Percentiles rank a stretch among this genome's conserved stretches.
Conservation (phyloP, 2,888 invertebrate genomes). For the Lissonota sp. region DNA sequence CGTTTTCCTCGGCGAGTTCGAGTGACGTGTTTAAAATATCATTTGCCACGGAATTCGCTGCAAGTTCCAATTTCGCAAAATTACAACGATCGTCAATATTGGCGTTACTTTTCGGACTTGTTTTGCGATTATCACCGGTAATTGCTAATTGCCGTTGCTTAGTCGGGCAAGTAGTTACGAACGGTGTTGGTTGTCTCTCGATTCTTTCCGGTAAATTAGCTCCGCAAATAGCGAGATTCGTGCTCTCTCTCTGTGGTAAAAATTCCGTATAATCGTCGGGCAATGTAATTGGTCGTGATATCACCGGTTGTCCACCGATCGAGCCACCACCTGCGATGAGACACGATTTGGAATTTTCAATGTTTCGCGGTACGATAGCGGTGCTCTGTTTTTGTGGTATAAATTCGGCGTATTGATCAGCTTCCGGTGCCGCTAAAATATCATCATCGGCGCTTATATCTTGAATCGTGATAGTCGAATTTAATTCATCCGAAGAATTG, state of each 20-base stretch:
- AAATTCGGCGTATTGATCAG: conserved; percentile 71
- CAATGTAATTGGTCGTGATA: conserved; percentile 7
- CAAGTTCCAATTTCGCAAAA: conserved; percentile 70
- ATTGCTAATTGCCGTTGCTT: not conserved
- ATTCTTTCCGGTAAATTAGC: conserved; percentile 12
- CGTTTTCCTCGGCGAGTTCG: conserved; percentile 73
- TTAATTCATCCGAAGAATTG: conserved; percentile 37
- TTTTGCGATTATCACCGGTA: conserved; percentile 14
- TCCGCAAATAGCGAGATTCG: conserved; percentile 46
- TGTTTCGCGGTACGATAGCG: conserved; percentile 47
- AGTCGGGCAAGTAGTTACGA: conserved; percentile 28
- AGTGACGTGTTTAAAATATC: conserved; percentile 74
- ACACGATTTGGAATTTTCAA: conserved; percentile 2
- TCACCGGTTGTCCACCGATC: conserved; percentile 22
- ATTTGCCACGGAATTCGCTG: conserved; percentile 74
- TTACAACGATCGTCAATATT: conserved; percentile 53
- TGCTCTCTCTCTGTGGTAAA: conserved; percentile 66
- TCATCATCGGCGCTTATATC: conserved; percentile 48
- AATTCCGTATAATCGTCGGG: conserved; percentile 62
- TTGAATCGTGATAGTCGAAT: conserved; percentile 43
- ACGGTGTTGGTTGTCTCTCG: conserved; percentile 43
- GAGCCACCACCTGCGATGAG: conserved; percentile 1
- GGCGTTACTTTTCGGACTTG: conserved; percentile 38
- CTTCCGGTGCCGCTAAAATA: conserved; percentile 39
- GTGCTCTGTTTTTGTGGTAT: conserved; percentile 76